Conservation (phyloP, 1,140 invertebrate species). For the Drosophila paulistorum region DNA sequence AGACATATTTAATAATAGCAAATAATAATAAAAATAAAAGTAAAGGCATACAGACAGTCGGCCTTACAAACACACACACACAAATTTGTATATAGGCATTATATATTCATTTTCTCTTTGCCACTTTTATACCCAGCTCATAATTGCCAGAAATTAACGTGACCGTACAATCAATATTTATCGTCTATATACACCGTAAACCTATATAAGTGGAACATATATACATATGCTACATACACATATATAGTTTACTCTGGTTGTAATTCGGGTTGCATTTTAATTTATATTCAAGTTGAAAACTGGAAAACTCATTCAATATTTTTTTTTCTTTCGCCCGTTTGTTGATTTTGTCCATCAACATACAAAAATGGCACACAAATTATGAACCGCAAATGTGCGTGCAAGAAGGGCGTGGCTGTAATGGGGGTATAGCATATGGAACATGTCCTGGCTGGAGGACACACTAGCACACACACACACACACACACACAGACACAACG, state of each 20-base stretch:
- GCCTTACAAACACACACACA: background rate
- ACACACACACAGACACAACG: slow-evolving; percentile 23
- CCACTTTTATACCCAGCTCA: slow-evolving; percentile 32
- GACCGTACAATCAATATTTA: slow-evolving; percentile 74
- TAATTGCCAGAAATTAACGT: slow-evolving; percentile 78
- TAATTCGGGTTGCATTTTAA: slow-evolving; percentile 76
- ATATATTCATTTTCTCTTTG: slow-evolving; percentile 27
- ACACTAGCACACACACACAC: background rate
- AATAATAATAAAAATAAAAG: slow-evolving; percentile 57
- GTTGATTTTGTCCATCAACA: slow-evolving; percentile 80
- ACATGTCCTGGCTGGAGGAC: slow-evolving; percentile 48
- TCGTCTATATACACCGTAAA: slow-evolving; percentile 44
- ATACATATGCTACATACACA: slow-evolving; percentile 25
- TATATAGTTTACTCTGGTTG: slow-evolving; percentile 28
- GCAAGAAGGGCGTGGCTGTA: slow-evolving; percentile 26
- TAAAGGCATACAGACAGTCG: slow-evolving; percentile 29
- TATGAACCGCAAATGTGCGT: slow-evolving; percentile 80
- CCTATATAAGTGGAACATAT: slow-evolving; percentile 5
- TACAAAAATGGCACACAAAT: slow-evolving; percentile 78
- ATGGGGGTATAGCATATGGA: slow-evolving; percentile 32
- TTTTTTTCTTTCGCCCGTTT: slow-evolving; percentile 41
- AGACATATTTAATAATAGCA: slow-evolving; percentile 75
- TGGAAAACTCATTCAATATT: slow-evolving; percentile 42
- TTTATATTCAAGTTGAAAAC: slow-evolving; percentile 77
- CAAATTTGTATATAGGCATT: background rate